A percentile compares a stretch with the other conserved stretches of the same genome.
Conservation (phyloP, 1,140 invertebrate genomes). For the Saxidomus purpurata region DNA sequence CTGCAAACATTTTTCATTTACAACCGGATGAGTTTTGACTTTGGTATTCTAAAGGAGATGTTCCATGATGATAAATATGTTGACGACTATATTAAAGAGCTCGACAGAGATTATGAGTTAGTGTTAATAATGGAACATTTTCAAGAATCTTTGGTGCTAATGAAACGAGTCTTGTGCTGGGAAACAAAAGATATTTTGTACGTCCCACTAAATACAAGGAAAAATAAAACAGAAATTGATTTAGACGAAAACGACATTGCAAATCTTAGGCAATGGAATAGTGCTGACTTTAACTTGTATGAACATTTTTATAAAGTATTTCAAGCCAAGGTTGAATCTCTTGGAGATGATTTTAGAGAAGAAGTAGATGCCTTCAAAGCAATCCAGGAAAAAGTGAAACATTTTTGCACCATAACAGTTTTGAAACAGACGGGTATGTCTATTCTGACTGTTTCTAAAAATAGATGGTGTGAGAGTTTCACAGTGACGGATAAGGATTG, state of each 20-base stretch:
- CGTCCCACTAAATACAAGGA: slow-evolving; percentile 75
- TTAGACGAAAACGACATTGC: slow-evolving; percentile 66
- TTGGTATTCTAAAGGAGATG: slow-evolving; percentile 70
- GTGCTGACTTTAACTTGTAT: slow-evolving; percentile 78
- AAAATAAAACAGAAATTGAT: slow-evolving; percentile 58
- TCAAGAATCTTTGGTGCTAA: slow-evolving; percentile 80
- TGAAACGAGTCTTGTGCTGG: slow-evolving; percentile 81
- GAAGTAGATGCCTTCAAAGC: slow-evolving; percentile 76
- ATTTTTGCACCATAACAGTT: slow-evolving; percentile 65
- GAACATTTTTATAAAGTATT: slow-evolving; percentile 72
- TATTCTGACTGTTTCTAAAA: slow-evolving; percentile 47
- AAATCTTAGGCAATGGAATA: slow-evolving; percentile 67
- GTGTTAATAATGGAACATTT: slow-evolving; percentile 82
- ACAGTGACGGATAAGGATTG: slow-evolving; percentile 69
- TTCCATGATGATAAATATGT: slow-evolving; percentile 67
- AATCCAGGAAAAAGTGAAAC: slow-evolving; percentile 64
- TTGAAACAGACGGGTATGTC: background rate
- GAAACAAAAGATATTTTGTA: slow-evolving; percentile 81
- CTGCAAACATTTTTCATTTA: slow-evolving; percentile 66
- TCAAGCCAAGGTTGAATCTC: slow-evolving; percentile 62
- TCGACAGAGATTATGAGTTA: slow-evolving; percentile 77
- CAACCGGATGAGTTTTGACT: slow-evolving; percentile 80
- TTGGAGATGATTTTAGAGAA: slow-evolving; percentile 68
- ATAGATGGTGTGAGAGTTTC: slow-evolving; percentile 73
- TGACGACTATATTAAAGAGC: slow-evolving; percentile 69